Evolutionary conservation across 2,888 invertebrate species (phyloP), one percentile per base, ranked within the genome.

Genomic region (Pheosia gnoma): DNA sequence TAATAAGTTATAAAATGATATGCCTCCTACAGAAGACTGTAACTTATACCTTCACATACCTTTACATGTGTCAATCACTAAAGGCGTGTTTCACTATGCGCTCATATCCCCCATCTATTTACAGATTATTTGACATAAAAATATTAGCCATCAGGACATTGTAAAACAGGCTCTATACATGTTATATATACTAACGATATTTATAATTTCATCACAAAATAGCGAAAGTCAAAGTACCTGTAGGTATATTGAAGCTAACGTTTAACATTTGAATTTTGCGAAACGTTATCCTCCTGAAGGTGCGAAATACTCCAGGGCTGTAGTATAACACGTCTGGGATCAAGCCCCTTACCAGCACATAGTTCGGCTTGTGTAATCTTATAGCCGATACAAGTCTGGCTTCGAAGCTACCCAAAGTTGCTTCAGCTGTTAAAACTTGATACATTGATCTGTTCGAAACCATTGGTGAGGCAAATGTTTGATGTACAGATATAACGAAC

Each of bases 341-440:
- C 36, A 11, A 5, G 37, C 37, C 53, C 37, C 53, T 53, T 11
- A 4, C 53, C 6, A 37, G 11, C 8, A 36, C 10, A 5, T 37
- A 53, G 37, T 53, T 39, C n/a, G 55, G 7, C 7, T 36, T 10
- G 13, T 39, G 39, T 55, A 55, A 55, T 39, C 55, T 55, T 55
- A 55, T 53, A 53, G n/a, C 55, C n/a, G 55, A 55, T 55, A 39
- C 39, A 55, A 55, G 39, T 13, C 55, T 8, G 55, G 55, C 13
- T 38, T 39, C 55, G 1, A 11, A 39, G 39, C 13, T 55, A 13
- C 39, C 37, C 10, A n/a, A 55, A 55, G 13, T 55, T 39, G 39
- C 37, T 3, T 55, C 39, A 53, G 37, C 53, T 53, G 53, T 37
- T 53, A 53, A 2, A 53, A 55, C 53, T 53, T 5, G 9, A 53